phyloP scores from a whole-genome alignment of 2,888 invertebrate species.

The Romanomermis culicivorax region DNA sequence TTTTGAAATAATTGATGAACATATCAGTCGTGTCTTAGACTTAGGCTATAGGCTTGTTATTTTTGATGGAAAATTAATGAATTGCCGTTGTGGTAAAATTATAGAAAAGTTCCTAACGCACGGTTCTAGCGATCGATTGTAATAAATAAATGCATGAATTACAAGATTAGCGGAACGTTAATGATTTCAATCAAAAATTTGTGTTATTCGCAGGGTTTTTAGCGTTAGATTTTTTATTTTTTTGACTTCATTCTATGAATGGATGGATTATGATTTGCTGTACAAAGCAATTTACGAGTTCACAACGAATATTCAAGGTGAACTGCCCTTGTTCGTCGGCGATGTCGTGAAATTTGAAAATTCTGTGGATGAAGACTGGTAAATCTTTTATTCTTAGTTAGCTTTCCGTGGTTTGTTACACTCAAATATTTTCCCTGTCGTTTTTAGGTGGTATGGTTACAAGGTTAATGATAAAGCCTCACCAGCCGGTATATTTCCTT shows the following conservation, averaged over 20 bases:
- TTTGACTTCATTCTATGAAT: slow-evolving; percentile 67
- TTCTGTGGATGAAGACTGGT: neutral
- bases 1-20: too few species aligned
- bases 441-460: neutral
- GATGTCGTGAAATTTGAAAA: neutral
- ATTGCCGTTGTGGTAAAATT: too few species aligned
- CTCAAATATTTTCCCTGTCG: neutral
- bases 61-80: too few species aligned
- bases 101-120: too few species aligned
- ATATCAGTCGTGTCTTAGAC: too few species aligned
- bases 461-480: neutral
- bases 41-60: too few species aligned
- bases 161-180: too few species aligned
- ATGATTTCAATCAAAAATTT: too few species aligned
- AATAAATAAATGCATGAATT: too few species aligned
- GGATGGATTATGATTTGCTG: neutral
- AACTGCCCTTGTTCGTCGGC: neutral
- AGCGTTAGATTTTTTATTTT: too few species aligned
- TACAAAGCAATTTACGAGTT: neutral
- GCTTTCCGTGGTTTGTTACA: neutral
- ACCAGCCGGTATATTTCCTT: neutral
- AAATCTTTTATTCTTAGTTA: neutral
- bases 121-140: too few species aligned
- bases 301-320: neutral
- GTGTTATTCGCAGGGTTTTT: too few species aligned